phyloP scores from a whole-genome alignment of 2,888 invertebrate species.

The Drosophila gaucha region DNA sequence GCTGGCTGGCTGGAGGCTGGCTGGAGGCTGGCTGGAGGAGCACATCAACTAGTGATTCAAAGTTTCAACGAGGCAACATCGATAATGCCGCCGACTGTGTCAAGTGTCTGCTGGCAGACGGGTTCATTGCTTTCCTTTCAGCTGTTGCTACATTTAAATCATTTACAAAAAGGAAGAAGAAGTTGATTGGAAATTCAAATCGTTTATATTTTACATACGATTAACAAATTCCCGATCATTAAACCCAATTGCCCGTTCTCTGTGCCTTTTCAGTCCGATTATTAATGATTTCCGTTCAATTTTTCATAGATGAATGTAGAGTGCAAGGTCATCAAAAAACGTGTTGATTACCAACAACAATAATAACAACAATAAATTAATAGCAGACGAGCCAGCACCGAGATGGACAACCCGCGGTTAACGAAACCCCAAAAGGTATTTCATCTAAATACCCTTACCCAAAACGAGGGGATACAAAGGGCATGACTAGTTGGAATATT shows the following conservation, averaged over 20 bases:
- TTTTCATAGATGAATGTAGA: conserved; percentile 74
- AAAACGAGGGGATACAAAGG: not conserved
- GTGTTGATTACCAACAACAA: conserved; percentile 78
- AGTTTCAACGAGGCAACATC: conserved; percentile 63
- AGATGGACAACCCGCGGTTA: conserved; percentile 65
- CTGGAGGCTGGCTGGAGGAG: conserved; percentile 1
- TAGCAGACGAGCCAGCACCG: conserved; percentile 56
- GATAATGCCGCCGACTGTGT: conserved; percentile 63
- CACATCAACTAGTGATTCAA: conserved; percentile 62
- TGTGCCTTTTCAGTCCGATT: conserved; percentile 55
- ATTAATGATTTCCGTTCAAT: conserved; percentile 79
- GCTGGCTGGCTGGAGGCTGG: not conserved
- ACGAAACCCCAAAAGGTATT: conserved; percentile 15
- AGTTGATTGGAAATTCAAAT: conserved; percentile 26
- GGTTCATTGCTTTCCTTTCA: conserved; percentile 37
- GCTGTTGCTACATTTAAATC: conserved; percentile 72
- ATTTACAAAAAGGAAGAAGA: conserved; percentile 40
- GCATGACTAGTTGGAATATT: conserved; percentile 15
- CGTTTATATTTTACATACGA: conserved; percentile 56
- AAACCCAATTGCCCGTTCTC: conserved; percentile 56
- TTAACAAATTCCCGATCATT: conserved; percentile 69
- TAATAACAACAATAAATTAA: conserved; percentile 79
- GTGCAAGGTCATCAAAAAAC: conserved; percentile 80
- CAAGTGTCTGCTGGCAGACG: conserved; percentile 54
- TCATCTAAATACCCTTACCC: conserved; percentile 26